phyloP scores from a whole-genome alignment of 2,797 vertebrate species.

The Spinibarbus caldwelli region DNA sequence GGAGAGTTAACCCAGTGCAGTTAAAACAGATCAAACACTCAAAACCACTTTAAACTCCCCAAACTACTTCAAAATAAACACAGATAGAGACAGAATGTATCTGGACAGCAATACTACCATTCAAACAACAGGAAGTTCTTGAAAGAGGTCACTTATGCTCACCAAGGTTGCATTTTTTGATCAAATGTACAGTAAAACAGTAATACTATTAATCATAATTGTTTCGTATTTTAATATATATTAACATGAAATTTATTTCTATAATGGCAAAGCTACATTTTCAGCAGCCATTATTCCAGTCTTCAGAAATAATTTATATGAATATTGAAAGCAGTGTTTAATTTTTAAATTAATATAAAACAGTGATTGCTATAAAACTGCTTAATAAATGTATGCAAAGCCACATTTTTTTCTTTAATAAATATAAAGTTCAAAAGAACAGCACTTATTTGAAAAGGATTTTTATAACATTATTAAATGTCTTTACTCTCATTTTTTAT shows the following conservation, averaged over 20 bases:
- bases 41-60: background rate
- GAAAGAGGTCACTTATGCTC: background rate
- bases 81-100: background rate
- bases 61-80: conserved; percentile 3
- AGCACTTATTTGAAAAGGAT: background rate
- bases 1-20: conserved; percentile 30
- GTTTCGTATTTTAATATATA: no score
- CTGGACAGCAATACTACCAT: background rate
- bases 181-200: no score
- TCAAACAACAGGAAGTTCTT: background rate
- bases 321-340: no score
- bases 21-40: conserved; percentile 15
- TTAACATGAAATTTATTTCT: no score
- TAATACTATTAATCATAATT: no score
- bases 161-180: background rate
- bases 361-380: no score
- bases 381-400: no score
- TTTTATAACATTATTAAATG: background rate
- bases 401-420: background rate
- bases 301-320: no score
- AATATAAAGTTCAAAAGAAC: background rate
- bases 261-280: no score
- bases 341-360: no score
- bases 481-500: background rate
- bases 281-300: no score